phyloP scores from a whole-genome alignment of 2,797 vertebrate species.

The Myiotriccus ornatus region DNA sequence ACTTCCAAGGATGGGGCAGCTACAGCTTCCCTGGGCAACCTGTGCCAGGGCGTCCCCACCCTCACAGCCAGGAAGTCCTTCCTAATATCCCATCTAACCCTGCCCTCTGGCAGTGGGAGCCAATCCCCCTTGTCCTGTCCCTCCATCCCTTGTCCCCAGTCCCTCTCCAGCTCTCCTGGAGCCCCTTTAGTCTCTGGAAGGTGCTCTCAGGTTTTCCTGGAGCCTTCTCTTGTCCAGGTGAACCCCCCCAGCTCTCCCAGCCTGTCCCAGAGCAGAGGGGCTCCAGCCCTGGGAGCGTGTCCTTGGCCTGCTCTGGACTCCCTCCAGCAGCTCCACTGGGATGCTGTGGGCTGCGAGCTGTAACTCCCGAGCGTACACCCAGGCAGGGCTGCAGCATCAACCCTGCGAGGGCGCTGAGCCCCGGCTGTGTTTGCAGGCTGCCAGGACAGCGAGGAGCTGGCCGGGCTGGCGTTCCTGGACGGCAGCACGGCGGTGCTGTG shows the following conservation, averaged over 20 bases:
- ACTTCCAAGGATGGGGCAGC: neutral
- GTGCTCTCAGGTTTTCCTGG: neutral
- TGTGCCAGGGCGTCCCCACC: neutral
- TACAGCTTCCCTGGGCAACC: neutral
- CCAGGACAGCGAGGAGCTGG: slow-evolving; percentile 70
- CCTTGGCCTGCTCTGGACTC: neutral
- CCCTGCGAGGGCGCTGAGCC: neutral
- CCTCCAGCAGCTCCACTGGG: neutral
- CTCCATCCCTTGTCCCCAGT: neutral
- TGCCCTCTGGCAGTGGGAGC: neutral
- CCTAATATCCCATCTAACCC: neutral
- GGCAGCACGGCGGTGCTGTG: slow-evolving; percentile 74
- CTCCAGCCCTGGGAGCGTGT: neutral
- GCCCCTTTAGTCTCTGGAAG: accelerated
- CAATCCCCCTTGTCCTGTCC: accelerated
- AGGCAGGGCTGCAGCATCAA: too few relatives aligned
- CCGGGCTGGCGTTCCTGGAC: slow-evolving; percentile 77
- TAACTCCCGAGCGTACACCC: neutral
- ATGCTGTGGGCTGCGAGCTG: too few relatives aligned
- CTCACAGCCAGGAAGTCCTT: neutral
- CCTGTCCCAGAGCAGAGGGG: neutral
- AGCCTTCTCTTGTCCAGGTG: neutral
- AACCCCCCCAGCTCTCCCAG: neutral
- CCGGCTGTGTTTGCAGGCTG: neutral
- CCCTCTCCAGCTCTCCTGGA: neutral